Evolutionary conservation across 2,113 vertebrate genomes (phyloP).

Genomic region (Melanotaenia duboulayi): DNA sequence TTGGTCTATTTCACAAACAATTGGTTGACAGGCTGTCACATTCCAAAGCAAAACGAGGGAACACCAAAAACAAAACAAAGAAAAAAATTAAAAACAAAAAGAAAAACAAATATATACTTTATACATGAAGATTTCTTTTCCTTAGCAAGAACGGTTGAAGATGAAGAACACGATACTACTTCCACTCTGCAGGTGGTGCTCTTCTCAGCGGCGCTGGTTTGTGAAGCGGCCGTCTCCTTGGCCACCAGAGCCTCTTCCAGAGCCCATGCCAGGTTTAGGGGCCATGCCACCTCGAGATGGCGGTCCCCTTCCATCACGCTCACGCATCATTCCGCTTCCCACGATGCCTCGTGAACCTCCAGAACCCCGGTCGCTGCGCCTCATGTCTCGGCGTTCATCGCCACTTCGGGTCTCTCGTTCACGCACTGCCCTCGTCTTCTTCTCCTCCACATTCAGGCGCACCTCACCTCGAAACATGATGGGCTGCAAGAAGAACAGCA

Average conservation of each 20-base stretch:
- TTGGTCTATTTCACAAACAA: slow-evolving; percentile 91
- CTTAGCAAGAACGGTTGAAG: slow-evolving; percentile 92
- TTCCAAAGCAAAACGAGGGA: slow-evolving; percentile 89
- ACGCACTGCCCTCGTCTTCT: slow-evolving; percentile 93
- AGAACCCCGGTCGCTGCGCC: slow-evolving; percentile 90
- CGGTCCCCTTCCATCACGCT: slow-evolving; percentile 91
- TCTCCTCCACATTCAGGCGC: slow-evolving; percentile 98
- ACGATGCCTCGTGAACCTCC: slow-evolving; percentile 91
- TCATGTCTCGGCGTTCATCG: slow-evolving; percentile 91
- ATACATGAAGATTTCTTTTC: slow-evolving; percentile 81
- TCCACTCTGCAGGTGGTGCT: slow-evolving; percentile 79
- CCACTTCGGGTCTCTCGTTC: slow-evolving; percentile 89
- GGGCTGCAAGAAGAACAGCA: slow-evolving; percentile 82
- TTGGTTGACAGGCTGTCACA: slow-evolving; percentile 94
- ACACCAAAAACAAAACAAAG: slow-evolving; percentile 74
- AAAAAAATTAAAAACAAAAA: slow-evolving; percentile 70
- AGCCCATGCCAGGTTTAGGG: slow-evolving; percentile 88
- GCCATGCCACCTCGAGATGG: slow-evolving; percentile 90
- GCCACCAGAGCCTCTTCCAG: slow-evolving; percentile 87
- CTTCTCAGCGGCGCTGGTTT: slow-evolving; percentile 89
- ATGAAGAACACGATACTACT: slow-evolving; percentile 91
- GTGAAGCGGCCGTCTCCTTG: slow-evolving; percentile 92
- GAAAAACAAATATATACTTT: slow-evolving; percentile 82
- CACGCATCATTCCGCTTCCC: slow-evolving; percentile 94
- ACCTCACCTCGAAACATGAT: slow-evolving; percentile 99